Conservation (phyloP, 1,140 invertebrate genomes). For the Drosophila sturtevanti region DNA sequence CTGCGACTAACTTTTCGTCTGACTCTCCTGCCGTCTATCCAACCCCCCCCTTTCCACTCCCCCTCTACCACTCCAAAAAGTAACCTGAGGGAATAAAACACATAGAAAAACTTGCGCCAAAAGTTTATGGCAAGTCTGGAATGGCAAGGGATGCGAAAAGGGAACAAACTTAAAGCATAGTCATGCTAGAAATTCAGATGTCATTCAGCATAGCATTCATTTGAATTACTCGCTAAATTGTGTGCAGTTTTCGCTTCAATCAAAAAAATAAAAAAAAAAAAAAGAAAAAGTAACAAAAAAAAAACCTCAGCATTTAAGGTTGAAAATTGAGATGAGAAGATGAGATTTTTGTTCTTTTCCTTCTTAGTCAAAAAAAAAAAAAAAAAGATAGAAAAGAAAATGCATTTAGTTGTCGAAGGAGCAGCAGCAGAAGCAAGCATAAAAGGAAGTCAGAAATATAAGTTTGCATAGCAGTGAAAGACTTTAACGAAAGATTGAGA, state of each 20-base stretch:
- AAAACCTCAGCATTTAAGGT: constrained; percentile 37
- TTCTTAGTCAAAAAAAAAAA: too few species aligned
- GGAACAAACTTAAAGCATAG: constrained; percentile 47
- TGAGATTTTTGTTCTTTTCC: neutral
- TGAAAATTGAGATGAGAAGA: constrained; percentile 27
- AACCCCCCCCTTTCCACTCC: neutral
- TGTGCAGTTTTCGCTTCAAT: constrained; percentile 37
- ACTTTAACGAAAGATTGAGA: too few species aligned
- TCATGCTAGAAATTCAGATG: constrained; percentile 51
- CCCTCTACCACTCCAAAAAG: too few species aligned
- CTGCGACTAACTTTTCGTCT: constrained; percentile 42
- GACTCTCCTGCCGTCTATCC: too few species aligned
- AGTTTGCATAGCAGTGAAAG: neutral
- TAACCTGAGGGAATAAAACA: constrained; percentile 23
- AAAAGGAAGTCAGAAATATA: neutral
- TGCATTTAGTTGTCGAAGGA: constrained; percentile 15
- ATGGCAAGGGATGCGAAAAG: neutral
- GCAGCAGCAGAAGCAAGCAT: neutral
- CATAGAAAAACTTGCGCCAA: constrained; percentile 63
- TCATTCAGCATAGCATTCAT: constrained; percentile 60
- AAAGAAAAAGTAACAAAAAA: constrained; percentile 32
- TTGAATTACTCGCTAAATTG: constrained; percentile 64
- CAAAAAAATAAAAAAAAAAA: constrained; percentile 3
- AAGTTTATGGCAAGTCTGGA: constrained; percentile 58
- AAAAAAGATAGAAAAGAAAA: neutral